Base-by-base conservation (phyloP, 1,140 invertebrate genomes). In the Nephila pilipes region DNA sequence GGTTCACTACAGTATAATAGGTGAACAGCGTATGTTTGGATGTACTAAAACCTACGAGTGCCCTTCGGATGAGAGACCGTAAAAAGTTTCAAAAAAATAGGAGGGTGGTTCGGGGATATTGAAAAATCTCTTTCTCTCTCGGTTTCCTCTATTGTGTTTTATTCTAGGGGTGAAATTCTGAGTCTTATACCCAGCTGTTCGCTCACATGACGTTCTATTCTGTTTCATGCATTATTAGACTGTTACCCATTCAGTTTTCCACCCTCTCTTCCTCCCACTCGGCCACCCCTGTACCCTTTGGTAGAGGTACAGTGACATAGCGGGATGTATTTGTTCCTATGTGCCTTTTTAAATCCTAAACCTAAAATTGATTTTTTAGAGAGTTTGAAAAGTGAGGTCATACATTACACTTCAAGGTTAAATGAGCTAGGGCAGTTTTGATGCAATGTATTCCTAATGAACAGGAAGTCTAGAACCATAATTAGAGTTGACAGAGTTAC, bases 131-230 rank as follows among this genome's bases (percentile, higher is more conserved):
- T 36, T 18, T 75, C 69, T 18, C 69, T 75, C 69, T 75, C 69
- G 5, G 29, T 36, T 60, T 75, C 69, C 69, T 25, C 69, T 29
- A 75, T 75, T 75, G 69, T 75, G 16, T 18, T 75, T 25, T 46
- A 54, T 83, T 29, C 22, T 38, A 38, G 38, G 80, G 80, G 38
- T 83, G 29, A 54, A 83, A 83, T 55, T 25, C 46, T 55, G 54
- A 32, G 54, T 83, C 22, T 16, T 83, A 25, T 22, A 55, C 80
- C 69, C 80, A 83, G 80, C 80, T 83, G 80, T 55, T 83, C 80
- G 54, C 22, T 83, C 80, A 46, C 80, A 55, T 83, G 54, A 32
- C 69, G 6, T 32, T 32, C 69, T 75, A 75, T 75, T 75, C 69
- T 60, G 29, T 36, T 36, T 75, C 69, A 75, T 29, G 69, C 69